Evolutionary conservation across 1,140 invertebrate species (phyloP).

Genomic region (Bicyclus anynana): DNA sequence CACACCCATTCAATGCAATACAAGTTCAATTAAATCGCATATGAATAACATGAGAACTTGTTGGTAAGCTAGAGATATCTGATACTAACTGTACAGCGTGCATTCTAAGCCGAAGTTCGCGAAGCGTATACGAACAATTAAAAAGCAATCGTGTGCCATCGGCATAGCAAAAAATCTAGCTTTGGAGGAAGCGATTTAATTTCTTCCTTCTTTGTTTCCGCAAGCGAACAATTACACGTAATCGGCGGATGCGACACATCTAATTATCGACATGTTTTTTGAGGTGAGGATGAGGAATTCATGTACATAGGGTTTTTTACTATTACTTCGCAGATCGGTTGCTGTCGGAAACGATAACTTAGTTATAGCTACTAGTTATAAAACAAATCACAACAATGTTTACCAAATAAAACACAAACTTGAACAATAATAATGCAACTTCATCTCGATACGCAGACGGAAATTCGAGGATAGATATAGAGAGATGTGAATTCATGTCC

Average conservation of each 20-base stretch:
- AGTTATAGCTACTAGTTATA: no score
- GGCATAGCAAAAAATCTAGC: conserved; percentile 19
- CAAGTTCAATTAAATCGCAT: no score
- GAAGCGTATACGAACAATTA: conserved; percentile 21
- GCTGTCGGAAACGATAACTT: neutral
- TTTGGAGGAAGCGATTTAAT: conserved; percentile 23
- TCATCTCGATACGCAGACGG: no score
- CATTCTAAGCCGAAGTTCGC: conserved; percentile 9
- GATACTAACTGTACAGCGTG: conserved; percentile 5
- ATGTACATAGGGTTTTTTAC: neutral
- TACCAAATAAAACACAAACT: no score
- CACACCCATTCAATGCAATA: no score
- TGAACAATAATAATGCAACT: no score
- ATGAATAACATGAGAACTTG: no score
- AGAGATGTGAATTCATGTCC: no score
- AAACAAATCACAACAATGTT: no score
- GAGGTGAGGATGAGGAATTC: neutral
- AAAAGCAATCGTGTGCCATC: conserved; percentile 17
- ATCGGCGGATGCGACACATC: conserved; percentile 21
- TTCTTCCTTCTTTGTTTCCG: conserved; percentile 28
- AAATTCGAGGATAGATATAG: no score
- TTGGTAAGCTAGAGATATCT: neutral
- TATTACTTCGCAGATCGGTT: neutral
- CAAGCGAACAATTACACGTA: conserved; percentile 17
- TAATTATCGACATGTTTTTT: conserved; percentile 15